Conservation (phyloP, 2,888 invertebrate species). For the Beris chalybata region DNA sequence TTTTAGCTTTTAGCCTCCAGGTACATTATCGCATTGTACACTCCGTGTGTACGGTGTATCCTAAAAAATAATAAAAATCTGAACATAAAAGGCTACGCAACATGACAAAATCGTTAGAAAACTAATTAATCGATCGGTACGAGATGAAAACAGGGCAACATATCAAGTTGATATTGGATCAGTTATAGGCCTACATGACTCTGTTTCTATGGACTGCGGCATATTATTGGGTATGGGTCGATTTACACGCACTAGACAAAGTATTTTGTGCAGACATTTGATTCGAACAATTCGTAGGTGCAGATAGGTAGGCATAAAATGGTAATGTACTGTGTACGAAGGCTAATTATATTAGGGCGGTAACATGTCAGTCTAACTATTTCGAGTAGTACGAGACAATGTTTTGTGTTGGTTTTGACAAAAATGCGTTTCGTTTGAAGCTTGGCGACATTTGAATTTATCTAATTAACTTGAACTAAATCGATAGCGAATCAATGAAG, state of each 20-base stretch:
- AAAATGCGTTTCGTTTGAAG: conserved; percentile 11
- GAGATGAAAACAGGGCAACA: conserved; percentile 18
- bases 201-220: neutral
- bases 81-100: conserved; percentile 10
- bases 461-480: neutral
- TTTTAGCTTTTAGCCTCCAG: conserved; percentile 3
- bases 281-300: conserved; percentile 18
- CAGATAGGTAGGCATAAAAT: conserved; percentile 15
- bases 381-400: conserved; percentile 3
- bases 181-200: conserved; percentile 14
- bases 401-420: neutral
- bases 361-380: conserved; percentile 21
- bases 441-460: conserved; percentile 11
- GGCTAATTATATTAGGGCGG: conserved; percentile 31
- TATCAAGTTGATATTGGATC: conserved; percentile 6
- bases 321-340: neutral
- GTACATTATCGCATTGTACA: neutral
- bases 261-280: no score
- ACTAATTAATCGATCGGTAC: conserved; percentile 28
- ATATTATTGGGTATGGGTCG: conserved; percentile 5
- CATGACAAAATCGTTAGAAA: conserved; percentile 26
- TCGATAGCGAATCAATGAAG: no score
- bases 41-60: neutral
- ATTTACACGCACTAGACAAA: conserved; percentile 9
- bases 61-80: no score